Percentiles rank a stretch among this genome's conserved stretches.
phyloP scores from a whole-genome alignment of 2,888 invertebrate genomes.

The Ditula angustiorana region DNA sequence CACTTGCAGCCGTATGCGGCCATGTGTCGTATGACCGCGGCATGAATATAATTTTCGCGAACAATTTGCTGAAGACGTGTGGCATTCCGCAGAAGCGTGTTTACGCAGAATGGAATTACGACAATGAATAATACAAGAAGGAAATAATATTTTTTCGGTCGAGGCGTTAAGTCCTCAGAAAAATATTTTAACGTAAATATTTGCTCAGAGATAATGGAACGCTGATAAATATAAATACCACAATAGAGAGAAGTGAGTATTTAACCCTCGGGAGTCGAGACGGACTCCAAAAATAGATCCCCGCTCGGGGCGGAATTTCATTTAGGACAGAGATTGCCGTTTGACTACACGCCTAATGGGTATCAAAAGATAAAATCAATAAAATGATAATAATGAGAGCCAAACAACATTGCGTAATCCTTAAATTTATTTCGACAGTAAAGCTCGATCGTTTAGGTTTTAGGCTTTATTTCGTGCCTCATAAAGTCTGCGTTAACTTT shows the following conservation, averaged over 20 bases:
- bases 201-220: slow-evolving; percentile 13
- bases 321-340: slow-evolving; percentile 10
- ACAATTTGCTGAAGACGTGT: slow-evolving; percentile 20
- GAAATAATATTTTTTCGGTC: slow-evolving; percentile 9
- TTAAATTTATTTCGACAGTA: slow-evolving; percentile 3
- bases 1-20: slow-evolving; percentile 3
- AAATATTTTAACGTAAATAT: slow-evolving; percentile 14
- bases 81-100: background rate
- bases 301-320: slow-evolving; percentile 7
- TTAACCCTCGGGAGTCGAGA: slow-evolving; percentile 6
- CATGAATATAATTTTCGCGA: slow-evolving; percentile 27
- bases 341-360: slow-evolving; percentile 13
- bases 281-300: slow-evolving; percentile 13
- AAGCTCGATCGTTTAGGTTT: background rate
- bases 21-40: slow-evolving; percentile 21
- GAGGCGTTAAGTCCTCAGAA: slow-evolving; percentile 4
- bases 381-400: slow-evolving; percentile 23
- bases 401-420: slow-evolving; percentile 1
- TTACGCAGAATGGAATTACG: background rate
- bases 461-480: slow-evolving; percentile 1
- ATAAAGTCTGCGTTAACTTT: slow-evolving; percentile 9
- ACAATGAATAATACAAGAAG: background rate
- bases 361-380: slow-evolving; percentile 33
- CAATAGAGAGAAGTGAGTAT: slow-evolving; percentile 12
- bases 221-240: slow-evolving; percentile 24